Evolutionary conservation across 2,888 invertebrate genomes (phyloP).

Genomic region (Oscheius sp.): DNA sequence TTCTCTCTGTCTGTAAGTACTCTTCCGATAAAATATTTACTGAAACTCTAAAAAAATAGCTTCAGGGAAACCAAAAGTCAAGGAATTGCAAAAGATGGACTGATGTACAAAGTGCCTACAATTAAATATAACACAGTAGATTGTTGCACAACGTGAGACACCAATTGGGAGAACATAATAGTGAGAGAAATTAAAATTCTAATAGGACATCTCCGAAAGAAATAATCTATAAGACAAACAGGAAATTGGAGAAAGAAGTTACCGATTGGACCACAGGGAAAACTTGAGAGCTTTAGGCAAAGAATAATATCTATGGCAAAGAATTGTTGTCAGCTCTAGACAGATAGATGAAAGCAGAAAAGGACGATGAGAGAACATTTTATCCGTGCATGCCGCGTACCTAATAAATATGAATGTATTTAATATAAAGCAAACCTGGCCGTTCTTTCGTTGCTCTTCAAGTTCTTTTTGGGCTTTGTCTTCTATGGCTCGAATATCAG

Average conservation of each 20-base stretch:
- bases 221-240: not conserved
- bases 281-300: not conserved
- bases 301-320: not conserved
- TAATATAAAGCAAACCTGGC: constrained; percentile 34
- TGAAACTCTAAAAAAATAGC: not conserved
- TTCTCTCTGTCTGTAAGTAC: not conserved
- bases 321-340: not conserved
- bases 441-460: constrained; percentile 58
- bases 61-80: not conserved
- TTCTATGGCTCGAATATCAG: constrained; percentile 93
- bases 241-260: not conserved
- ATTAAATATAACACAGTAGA: too few relatives aligned
- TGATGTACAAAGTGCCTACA: too few relatives aligned
- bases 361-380: not conserved
- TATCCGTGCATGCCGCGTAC: constrained; percentile 25
- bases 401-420: not conserved
- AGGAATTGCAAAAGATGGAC: not conserved
- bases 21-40: not conserved
- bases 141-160: constrained; percentile 27
- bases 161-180: constrained; percentile 9
- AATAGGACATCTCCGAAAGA: constrained; percentile 7
- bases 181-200: constrained; percentile 25
- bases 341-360: too few relatives aligned
- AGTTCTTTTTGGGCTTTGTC: constrained; percentile 82
- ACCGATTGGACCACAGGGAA: constrained; percentile 3